Evolutionary conservation across 2,113 vertebrate genomes (phyloP).

Genomic region (Laterallus jamaicensis): DNA sequence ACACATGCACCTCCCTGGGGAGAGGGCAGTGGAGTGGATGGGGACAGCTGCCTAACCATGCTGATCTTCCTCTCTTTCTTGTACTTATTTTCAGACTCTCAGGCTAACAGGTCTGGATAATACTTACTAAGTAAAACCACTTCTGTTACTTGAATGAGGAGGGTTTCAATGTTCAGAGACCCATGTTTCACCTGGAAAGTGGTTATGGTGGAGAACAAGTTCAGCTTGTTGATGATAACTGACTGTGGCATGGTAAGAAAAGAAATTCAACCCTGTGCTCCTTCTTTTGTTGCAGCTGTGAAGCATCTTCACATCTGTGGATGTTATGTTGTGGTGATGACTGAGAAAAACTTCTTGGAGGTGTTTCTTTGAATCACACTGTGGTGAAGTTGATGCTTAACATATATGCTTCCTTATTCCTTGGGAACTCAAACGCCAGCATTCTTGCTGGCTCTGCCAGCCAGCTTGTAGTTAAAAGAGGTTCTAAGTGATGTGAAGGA

Average conservation of each 20-base stretch:
- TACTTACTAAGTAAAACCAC: background rate
- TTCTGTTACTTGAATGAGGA: background rate
- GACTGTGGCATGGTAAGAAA: background rate
- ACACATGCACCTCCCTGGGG: background rate
- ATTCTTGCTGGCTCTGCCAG: background rate
- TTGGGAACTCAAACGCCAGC: background rate
- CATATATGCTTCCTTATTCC: background rate
- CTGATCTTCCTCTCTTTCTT: background rate
- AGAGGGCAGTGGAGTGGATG: background rate
- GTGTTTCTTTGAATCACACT: background rate
- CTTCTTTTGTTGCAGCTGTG: background rate
- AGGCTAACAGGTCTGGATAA: background rate
- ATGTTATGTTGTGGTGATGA: background rate
- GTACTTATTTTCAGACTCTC: background rate
- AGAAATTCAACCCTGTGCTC: background rate
- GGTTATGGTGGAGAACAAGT: background rate
- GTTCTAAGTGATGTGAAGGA: background rate
- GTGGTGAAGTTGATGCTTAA: background rate
- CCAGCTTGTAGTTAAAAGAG: background rate
- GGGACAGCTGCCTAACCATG: background rate
- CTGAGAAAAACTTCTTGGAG: background rate
- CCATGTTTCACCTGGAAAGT: background rate
- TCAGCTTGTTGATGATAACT: background rate
- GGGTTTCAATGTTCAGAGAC: background rate
- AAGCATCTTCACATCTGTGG: background rate